Conservation (phyloP, 2,797 vertebrate species). For the Anguilla pacifica region DNA sequence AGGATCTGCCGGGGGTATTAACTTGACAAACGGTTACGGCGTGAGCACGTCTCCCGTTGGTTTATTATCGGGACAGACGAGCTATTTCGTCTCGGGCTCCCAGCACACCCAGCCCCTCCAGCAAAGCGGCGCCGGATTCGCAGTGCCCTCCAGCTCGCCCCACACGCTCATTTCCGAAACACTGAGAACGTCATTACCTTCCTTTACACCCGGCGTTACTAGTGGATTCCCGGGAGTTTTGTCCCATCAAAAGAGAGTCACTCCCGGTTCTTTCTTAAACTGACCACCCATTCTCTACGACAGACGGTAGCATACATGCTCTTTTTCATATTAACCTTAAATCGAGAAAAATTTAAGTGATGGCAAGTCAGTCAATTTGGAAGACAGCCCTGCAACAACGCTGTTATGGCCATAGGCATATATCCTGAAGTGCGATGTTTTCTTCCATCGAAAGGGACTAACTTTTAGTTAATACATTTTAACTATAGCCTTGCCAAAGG, state of each 20-base stretch:
- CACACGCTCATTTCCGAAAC: slow-evolving; percentile 70
- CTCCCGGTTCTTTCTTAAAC: slow-evolving; percentile 69
- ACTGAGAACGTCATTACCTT: slow-evolving; percentile 65
- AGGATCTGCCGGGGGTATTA: slow-evolving; percentile 59
- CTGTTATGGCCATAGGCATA: slow-evolving; percentile 45
- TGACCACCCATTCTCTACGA: slow-evolving; percentile 48
- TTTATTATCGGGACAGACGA: slow-evolving; percentile 71
- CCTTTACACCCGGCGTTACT: slow-evolving; percentile 65
- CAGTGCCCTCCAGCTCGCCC: slow-evolving; percentile 55
- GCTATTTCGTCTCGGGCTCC: slow-evolving; percentile 71
- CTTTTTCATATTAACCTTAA: slow-evolving; percentile 1
- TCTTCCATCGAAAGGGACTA: slow-evolving; percentile 57
- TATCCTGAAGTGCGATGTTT: slow-evolving; percentile 41
- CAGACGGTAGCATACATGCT: not conserved
- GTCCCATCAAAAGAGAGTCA: slow-evolving; percentile 71
- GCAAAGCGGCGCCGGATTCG: slow-evolving; percentile 55
- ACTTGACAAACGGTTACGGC: slow-evolving; percentile 71
- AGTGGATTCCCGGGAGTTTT: slow-evolving; percentile 65
- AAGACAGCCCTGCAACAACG: slow-evolving; percentile 31
- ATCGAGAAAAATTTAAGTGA: slow-evolving; percentile 45
- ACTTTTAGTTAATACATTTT: slow-evolving; percentile 62
- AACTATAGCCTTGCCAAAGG: slow-evolving; percentile 71
- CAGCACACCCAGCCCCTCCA: slow-evolving; percentile 64
- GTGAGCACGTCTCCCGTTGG: slow-evolving; percentile 73
- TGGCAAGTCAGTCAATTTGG: slow-evolving; percentile 52